A percentile compares a stretch with the other conserved stretches of the same genome.
Conservation (phyloP, 2,888 invertebrate genomes). For the Sacculina carcini region DNA sequence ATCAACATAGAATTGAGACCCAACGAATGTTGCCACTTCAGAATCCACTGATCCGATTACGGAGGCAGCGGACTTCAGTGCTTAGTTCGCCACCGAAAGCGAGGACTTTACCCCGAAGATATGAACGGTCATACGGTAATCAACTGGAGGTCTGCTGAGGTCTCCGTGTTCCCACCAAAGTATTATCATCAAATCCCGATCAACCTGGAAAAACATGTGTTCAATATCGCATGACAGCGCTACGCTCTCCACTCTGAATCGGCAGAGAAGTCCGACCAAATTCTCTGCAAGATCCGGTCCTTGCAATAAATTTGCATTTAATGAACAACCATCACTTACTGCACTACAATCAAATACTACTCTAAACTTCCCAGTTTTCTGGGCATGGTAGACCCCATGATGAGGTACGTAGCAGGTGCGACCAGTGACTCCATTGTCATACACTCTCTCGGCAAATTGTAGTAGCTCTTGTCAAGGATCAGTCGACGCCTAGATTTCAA, state of each 20-base stretch:
- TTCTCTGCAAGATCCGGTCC: not conserved
- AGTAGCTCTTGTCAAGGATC: too few relatives aligned
- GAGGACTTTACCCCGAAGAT: slow-evolving; percentile 2
- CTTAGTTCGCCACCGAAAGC: not conserved
- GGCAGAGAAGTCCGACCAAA: not conserved
- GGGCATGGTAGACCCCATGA: not conserved
- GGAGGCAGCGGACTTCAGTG: not conserved
- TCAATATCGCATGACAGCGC: not conserved
- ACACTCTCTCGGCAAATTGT: too few relatives aligned
- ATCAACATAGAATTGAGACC: slow-evolving; percentile 14
- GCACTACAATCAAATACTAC: not conserved
- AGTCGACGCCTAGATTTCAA: too few relatives aligned
- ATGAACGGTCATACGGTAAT: slow-evolving; percentile 6
- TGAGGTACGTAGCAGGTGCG: too few relatives aligned
- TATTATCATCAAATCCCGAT: not conserved
- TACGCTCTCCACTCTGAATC: not conserved
- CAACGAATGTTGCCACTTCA: not conserved
- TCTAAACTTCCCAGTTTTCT: not conserved
- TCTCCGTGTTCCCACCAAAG: not conserved
- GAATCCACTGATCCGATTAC: not conserved
- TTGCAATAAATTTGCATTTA: not conserved
- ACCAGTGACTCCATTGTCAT: too few relatives aligned
- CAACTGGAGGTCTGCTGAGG: not conserved
- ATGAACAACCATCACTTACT: not conserved
- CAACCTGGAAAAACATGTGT: too few relatives aligned